Evolutionary conservation across 2,113 vertebrate genomes (phyloP), one percentile per base, ranked within the genome.

Genomic region (Gymnorhina tibicen): DNA sequence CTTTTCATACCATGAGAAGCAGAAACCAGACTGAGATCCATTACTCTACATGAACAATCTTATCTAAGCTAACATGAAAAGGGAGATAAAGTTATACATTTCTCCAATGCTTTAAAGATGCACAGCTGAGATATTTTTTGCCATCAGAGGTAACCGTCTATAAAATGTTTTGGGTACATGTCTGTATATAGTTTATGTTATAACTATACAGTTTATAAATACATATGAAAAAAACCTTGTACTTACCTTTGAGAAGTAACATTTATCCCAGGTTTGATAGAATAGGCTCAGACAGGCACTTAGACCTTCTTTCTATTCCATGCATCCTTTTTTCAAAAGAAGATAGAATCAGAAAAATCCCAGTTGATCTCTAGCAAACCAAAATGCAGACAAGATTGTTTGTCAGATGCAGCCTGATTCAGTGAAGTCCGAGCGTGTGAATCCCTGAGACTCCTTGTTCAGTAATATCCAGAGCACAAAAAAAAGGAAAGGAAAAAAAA

Each of bases 191-290:
- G 8, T 69, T 76, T 76, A 47, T 32, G 19, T 55, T 87, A 56
- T n/a, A 91, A 39, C 50, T 86, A 16, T 35, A 64, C 14, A 76
- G 46, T 72, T 49, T 59, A 72, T n/a, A 81, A 23, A 80, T 27
- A 66, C 14, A 76, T 35, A 70, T 23, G 8, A 28, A 92, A 93
- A 55, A 73, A 80, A 22, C 3, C 30, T 64, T 44, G 32, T 47
- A 77, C 97, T 98, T 98, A 98, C 98, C 98, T 98, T 96, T 95
- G 94, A 95, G 88, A 97, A 97, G 96, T 96, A 95, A 80, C 98
- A 98, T 98, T 97, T 98, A 98, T 96, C 97, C 97, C 79, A 68
- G 96, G 67, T 87, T 95, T 16, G 42, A 91, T 96, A 93, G 96
- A 96, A 95, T 67, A 91, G 68, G 92, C 83, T 98, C 96, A 92